phyloP scores from a whole-genome alignment of 92 coral and sea anemone genomes.

The Nematostella vectensis region DNA sequence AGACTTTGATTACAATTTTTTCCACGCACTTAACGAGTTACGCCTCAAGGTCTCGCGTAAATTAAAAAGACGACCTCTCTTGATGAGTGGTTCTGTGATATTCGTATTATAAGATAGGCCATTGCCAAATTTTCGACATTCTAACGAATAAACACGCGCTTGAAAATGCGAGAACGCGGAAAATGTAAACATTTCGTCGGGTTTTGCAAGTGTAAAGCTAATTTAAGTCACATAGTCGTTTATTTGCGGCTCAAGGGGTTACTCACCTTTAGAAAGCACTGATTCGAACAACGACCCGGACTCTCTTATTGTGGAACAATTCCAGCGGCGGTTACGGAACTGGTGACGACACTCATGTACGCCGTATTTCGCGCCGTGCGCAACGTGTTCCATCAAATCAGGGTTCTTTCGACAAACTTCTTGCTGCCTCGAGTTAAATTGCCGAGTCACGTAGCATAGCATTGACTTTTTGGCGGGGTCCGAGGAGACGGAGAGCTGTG shows the following conservation, averaged over 20 bases:
- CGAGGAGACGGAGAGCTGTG: constrained; percentile 60
- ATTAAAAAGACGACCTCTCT: too few relatives aligned
- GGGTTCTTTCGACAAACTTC: constrained; percentile 82
- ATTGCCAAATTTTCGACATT: too few relatives aligned
- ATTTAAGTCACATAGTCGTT: too few relatives aligned
- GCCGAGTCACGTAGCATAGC: constrained; percentile 66
- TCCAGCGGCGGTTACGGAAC: constrained; percentile 90
- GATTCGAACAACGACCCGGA: constrained; percentile 85
- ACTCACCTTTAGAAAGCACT: constrained; percentile 72
- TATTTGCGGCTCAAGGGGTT: constrained; percentile 24
- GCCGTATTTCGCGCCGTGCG: constrained; percentile 82
- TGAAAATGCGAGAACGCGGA: constrained; percentile 49
- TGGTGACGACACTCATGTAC: constrained; percentile 76
- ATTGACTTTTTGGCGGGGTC: constrained; percentile 70
- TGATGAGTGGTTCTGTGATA: too few relatives aligned
- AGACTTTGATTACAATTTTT: too few relatives aligned
- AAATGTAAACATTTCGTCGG: constrained; percentile 68
- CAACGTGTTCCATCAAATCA: constrained; percentile 73
- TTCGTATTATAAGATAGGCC: too few relatives aligned
- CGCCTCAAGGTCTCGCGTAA: too few relatives aligned
- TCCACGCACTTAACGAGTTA: too few relatives aligned
- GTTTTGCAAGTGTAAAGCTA: constrained; percentile 53
- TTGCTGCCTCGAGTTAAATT: constrained; percentile 74
- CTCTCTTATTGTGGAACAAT: constrained; percentile 79
- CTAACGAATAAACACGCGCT: constrained; percentile 17